A percentile compares a stretch with the other conserved stretches of the same genome.
These are phyloP conservation scores for Ischnus inquisitorius DNA, from an alignment of 2,888 invertebrate genomes.

Conservation along the genomic window DNA sequence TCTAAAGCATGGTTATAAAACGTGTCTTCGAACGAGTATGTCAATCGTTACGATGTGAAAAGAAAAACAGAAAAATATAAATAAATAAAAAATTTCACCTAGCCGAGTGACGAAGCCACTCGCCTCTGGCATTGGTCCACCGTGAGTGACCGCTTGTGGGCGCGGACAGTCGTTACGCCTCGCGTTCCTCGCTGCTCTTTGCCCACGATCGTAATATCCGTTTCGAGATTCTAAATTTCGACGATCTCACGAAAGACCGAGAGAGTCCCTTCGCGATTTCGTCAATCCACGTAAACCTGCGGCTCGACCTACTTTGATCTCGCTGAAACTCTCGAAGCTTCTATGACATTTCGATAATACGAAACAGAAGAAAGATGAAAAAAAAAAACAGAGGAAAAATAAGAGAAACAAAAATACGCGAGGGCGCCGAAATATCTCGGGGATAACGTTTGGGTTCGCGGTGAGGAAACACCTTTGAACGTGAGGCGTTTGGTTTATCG, in stretches of 20 bases:
- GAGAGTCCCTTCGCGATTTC: neutral
- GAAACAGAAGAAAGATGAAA: neutral
- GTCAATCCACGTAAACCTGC: neutral
- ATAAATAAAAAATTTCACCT: neutral
- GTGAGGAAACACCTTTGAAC: too few species aligned
- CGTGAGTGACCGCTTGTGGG: constrained; percentile 19
- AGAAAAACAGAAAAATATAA: neutral
- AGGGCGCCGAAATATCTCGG: too few species aligned
- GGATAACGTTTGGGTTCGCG: too few species aligned
- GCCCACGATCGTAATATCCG: neutral
- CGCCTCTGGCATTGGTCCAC: constrained; percentile 33
- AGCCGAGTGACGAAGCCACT: neutral
- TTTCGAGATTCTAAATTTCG: constrained; percentile 18
- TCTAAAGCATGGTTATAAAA: neutral
- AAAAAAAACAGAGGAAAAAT: neutral
- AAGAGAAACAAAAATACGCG: too few species aligned
- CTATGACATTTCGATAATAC: neutral
- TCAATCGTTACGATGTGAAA: neutral
- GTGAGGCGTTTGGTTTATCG: too few species aligned
- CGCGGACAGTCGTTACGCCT: constrained; percentile 9
- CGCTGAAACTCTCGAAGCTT: neutral
- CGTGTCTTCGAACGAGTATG: neutral
- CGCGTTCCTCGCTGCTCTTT: neutral
- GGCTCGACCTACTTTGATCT: constrained; percentile 5
- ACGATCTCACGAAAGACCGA: neutral